Base-by-base conservation (phyloP, 2,888 invertebrate genomes). In the Operophtera brumata region DNA sequence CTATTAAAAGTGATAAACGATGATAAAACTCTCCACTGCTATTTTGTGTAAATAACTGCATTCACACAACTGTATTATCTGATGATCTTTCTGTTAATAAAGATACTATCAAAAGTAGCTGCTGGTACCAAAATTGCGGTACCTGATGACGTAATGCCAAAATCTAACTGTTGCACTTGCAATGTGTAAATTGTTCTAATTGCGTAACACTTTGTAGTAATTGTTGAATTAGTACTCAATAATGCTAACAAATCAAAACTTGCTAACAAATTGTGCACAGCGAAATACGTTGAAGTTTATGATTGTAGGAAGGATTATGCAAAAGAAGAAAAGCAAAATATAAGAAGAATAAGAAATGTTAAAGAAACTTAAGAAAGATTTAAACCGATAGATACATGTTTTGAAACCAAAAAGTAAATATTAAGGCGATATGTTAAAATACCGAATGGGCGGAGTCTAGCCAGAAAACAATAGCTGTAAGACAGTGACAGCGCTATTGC, bases 101-200 rank as follows among this genome's bases (percentile, higher is more conserved):
- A 20, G 20, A 20, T 20, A 20, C 20, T 20, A 20, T 4, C 20
- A 20, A 20, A 20, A 20, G 20, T 20, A 20, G 2, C 20, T 20
- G 4, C 20, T 25, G 20, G 9, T 39, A 46, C 10, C 14, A 28
- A 46, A 13, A 34, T 34, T 34, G 12, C 1, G 1, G 37, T 28
- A 37, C 46, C 12, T 35, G 28, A 32, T 49, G 36, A 43, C 14
- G 44, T 43, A 37, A 43, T 2, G 20, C 3, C 8, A 34, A 34
- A 32, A 10, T 11, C 6, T 8, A 12, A n/a, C 37, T 28, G 37
- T 50, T 61, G 47, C 57, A 41, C 41, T 42, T 59, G 45, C 52
- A 52, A 59, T 54, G 62, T 61, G 64, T 59, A 57, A 66, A 66
- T 63, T 61, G 57, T n/a, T 41, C 48, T 65, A 69, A 68, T 64